A percentile compares a stretch with the other conserved stretches of the same genome.
phyloP scores from a whole-genome alignment of 2,888 invertebrate species.

The Phalangium opilio region DNA sequence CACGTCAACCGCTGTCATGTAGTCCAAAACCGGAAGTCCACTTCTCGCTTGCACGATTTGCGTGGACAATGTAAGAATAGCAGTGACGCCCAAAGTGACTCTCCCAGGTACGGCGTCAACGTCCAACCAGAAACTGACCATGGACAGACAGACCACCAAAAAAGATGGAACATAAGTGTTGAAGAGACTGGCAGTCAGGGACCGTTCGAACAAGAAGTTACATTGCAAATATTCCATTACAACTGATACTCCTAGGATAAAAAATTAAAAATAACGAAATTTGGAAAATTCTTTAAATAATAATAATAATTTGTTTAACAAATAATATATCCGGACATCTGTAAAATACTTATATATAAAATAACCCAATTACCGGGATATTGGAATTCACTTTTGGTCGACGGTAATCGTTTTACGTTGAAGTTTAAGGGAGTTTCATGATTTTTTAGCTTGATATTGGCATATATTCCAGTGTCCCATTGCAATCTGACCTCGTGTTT shows the following conservation, averaged over 20 bases:
- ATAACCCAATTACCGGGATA: too few species aligned
- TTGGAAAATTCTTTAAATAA: neutral
- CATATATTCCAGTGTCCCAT: neutral
- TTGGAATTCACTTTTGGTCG: too few species aligned
- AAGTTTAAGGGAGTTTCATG: conserved; percentile 4
- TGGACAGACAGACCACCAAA: conserved; percentile 11
- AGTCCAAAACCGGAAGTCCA: conserved; percentile 6
- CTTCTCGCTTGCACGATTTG: too few species aligned
- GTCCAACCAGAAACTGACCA: conserved; percentile 14
- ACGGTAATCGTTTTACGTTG: conserved; percentile 1
- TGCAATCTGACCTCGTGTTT: conserved; percentile 5
- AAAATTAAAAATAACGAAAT: neutral
- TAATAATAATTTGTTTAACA: too few species aligned
- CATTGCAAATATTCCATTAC: conserved; percentile 6
- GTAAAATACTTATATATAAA: too few species aligned
- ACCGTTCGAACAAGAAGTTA: conserved; percentile 8
- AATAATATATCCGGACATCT: too few species aligned
- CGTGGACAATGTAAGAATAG: conserved; percentile 7
- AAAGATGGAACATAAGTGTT: conserved; percentile 13
- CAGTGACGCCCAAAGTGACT: conserved; percentile 12
- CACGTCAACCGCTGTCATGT: conserved; percentile 11
- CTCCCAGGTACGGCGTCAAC: conserved; percentile 16
- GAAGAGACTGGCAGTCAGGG: conserved; percentile 10
- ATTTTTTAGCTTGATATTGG: neutral
- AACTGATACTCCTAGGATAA: neutral